phyloP scores from a whole-genome alignment of 2,113 vertebrate genomes.

The Alligator sinensis region DNA sequence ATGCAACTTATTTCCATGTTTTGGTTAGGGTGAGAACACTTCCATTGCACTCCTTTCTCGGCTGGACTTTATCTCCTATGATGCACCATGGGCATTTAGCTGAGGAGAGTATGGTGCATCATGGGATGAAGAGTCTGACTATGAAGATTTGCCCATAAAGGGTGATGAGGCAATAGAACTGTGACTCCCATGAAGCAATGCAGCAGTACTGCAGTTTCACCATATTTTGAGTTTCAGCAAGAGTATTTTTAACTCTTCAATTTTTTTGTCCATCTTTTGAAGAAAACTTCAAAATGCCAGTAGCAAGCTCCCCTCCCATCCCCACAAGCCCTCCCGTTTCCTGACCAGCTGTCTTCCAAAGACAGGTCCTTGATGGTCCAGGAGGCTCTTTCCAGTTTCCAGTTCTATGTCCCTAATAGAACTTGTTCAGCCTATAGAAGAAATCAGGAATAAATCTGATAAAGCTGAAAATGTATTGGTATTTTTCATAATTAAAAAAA shows the following conservation, averaged over 20 bases:
- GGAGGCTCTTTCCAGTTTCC: no score
- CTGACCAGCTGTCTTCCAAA: neutral
- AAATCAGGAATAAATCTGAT: neutral
- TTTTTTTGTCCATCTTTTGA: fast-evolving
- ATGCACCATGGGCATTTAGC: neutral
- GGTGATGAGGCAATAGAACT: neutral
- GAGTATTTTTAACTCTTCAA: neutral
- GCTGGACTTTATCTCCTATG: neutral
- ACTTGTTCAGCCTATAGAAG: neutral
- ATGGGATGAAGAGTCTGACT: neutral
- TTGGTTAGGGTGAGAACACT: neutral
- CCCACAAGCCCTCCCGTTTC: neutral
- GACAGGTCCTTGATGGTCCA: neutral
- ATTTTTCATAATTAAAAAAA: neutral
- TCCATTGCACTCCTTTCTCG: neutral
- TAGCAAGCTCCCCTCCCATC: neutral
- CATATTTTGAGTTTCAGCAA: neutral
- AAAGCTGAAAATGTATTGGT: neutral
- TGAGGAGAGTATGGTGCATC: fast-evolving
- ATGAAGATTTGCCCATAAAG: neutral
- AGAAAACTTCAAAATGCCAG: neutral
- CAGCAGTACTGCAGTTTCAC: neutral
- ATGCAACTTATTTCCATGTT: neutral
- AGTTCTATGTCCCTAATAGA: no score
- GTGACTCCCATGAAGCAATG: neutral